These are phyloP conservation scores for Diachasma alloeum DNA, from an alignment of 1,140 invertebrate species.

Conservation along the genomic window DNA sequence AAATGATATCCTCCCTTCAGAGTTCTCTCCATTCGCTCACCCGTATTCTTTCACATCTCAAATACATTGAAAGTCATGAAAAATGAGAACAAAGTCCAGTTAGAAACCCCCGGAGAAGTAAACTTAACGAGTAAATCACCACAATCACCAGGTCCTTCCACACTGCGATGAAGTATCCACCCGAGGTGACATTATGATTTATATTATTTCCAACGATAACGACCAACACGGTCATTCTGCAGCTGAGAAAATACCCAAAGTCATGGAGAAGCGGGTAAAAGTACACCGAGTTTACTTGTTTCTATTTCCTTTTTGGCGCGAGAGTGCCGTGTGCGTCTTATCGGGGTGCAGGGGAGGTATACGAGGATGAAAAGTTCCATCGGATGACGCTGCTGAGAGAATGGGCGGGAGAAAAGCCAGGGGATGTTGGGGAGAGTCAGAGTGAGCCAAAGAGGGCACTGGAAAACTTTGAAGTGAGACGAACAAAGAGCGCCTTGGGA, in stretches of 20 bases:
- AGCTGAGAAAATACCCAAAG: not conserved
- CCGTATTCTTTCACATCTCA: too few relatives aligned
- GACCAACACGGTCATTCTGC: not conserved
- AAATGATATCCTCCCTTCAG: too few relatives aligned
- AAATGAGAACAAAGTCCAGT: not conserved
- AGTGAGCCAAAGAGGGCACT: not conserved
- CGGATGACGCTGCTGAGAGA: not conserved
- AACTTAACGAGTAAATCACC: not conserved
- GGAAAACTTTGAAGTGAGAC: not conserved
- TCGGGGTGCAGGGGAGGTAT: not conserved
- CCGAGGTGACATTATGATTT: not conserved
- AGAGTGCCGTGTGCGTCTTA: slow-evolving; percentile 5
- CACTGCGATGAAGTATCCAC: too few relatives aligned
- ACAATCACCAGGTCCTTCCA: not conserved
- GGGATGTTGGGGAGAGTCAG: not conserved
- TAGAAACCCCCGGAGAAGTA: not conserved
- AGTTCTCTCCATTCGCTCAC: too few relatives aligned
- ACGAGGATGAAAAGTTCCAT: not conserved
- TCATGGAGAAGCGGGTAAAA: not conserved
- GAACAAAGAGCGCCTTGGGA: not conserved
- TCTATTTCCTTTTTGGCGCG: not conserved
- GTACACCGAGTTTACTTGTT: not conserved
- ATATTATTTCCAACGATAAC: not conserved
- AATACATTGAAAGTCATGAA: not conserved
- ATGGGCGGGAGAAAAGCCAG: not conserved